Conservation (phyloP, 2,888 invertebrate genomes). For the Cyaniris semiargus region DNA sequence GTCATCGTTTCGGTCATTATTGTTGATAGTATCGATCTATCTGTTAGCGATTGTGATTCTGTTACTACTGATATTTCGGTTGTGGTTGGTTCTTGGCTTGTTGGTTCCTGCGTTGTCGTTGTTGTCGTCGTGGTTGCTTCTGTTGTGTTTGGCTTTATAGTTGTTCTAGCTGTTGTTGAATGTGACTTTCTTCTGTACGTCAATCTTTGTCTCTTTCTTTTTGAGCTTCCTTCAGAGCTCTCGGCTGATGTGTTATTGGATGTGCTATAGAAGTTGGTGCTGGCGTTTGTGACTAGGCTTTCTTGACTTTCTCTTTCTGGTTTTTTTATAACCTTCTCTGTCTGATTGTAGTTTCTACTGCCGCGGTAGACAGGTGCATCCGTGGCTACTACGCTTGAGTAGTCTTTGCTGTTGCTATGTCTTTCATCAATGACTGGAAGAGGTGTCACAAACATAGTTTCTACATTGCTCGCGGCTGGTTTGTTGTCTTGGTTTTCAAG, state of each 20-base stretch:
- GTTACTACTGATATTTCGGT: constrained; percentile 43
- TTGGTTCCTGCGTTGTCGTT: constrained; percentile 43
- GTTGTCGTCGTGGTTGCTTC: constrained; percentile 35
- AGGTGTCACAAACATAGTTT: constrained; percentile 58
- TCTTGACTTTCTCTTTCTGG: constrained; percentile 46
- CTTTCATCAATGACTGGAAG: constrained; percentile 65
- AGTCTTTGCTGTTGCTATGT: constrained; percentile 52
- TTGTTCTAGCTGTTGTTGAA: constrained; percentile 42
- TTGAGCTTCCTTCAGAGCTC: constrained; percentile 56
- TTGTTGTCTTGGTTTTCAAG: constrained; percentile 63
- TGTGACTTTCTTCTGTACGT: constrained; percentile 54
- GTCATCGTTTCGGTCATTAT: constrained; percentile 55
- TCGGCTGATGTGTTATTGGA: constrained; percentile 47
- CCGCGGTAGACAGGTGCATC: constrained; percentile 65
- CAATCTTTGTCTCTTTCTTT: constrained; percentile 63
- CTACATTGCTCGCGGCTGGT: constrained; percentile 48
- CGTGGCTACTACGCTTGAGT: constrained; percentile 45
- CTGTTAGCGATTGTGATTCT: constrained; percentile 42
- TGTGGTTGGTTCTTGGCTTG: constrained; percentile 38
- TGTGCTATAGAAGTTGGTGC: constrained; percentile 37
- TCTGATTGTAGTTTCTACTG: constrained; percentile 57
- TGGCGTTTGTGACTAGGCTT: constrained; percentile 42
- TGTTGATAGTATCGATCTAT: constrained; percentile 46
- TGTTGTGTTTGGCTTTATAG: constrained; percentile 29
- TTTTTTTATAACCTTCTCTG: constrained; percentile 47